These are phyloP conservation scores for Hyphantria cunea DNA, from an alignment of 1,140 invertebrate species.

Conservation along the genomic window DNA sequence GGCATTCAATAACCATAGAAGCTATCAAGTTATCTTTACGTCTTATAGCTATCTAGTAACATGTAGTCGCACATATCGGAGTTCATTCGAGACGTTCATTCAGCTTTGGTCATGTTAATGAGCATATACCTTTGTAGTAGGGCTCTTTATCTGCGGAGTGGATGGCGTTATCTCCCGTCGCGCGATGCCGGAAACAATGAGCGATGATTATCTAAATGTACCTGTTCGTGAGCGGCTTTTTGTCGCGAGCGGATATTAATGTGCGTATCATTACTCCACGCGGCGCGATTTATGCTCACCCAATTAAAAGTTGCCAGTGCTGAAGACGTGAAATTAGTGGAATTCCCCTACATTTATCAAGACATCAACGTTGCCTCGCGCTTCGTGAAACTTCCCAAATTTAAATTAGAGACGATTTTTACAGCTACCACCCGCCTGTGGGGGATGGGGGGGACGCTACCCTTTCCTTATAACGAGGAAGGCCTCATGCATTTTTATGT, in stretches of 20 bases:
- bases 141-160: constrained; percentile 2
- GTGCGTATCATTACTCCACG: constrained; percentile 59
- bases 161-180: constrained; percentile 37
- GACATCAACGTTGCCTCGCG: constrained; percentile 77
- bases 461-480: constrained; percentile 83
- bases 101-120: no score
- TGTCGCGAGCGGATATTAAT: constrained; percentile 74
- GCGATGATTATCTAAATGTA: constrained; percentile 69
- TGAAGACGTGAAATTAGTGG: constrained; percentile 79
- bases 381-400: constrained; percentile 80
- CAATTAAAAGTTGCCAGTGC: constrained; percentile 78
- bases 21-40: no score
- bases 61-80: no score
- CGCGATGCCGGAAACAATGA: constrained; percentile 65
- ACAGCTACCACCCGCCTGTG: constrained; percentile 71
- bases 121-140: no score
- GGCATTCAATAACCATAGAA: no score
- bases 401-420: constrained; percentile 82
- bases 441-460: constrained; percentile 71
- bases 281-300: constrained; percentile 69
- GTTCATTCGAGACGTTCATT: no score
- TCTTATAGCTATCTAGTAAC: no score
- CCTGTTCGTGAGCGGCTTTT: constrained; percentile 55
- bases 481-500: constrained; percentile 84
- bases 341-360: constrained; percentile 79